Percentiles rank a stretch among this genome's conserved stretches.
Conservation (phyloP, 2,797 vertebrate genomes). For the Onychomys leucogaster region DNA sequence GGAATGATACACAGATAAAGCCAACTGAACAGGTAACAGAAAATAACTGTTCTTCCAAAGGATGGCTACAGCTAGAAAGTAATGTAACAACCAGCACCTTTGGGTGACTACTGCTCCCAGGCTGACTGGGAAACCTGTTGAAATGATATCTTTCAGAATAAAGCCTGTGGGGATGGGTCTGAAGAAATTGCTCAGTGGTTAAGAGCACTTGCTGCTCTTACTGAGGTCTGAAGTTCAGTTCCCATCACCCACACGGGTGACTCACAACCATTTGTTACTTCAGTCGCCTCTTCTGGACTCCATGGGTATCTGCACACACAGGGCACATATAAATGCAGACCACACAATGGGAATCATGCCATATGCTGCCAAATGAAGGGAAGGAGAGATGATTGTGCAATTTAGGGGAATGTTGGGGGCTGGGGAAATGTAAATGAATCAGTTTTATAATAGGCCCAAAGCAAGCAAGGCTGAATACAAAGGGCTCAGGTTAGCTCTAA, state of each 20-base stretch:
- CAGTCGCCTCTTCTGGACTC: neutral
- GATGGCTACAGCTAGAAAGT: conserved; percentile 1
- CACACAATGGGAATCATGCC: neutral
- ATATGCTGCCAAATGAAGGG: neutral
- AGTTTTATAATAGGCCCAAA: conserved; percentile 28
- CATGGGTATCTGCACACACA: neutral
- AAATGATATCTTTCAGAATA: conserved; percentile 46
- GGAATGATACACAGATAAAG: conserved; percentile 23
- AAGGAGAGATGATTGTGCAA: neutral
- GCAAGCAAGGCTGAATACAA: neutral
- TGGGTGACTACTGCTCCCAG: neutral
- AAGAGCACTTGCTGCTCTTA: neutral
- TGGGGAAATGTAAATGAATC: conserved; percentile 24
- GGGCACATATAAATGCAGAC: neutral
- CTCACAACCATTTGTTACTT: neutral
- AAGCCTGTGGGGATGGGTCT: neutral
- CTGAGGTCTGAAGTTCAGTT: neutral
- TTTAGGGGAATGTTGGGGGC: neutral
- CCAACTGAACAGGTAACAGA: neutral
- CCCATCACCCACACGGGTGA: neutral
- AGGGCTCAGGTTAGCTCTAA: conserved; percentile 28
- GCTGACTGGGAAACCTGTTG: conserved; percentile 16
- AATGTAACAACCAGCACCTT: conserved; percentile 20
- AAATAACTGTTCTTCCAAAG: conserved; percentile 42
- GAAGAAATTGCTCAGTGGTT: neutral